phyloP scores from a whole-genome alignment of 2,888 invertebrate genomes.

The Dryadula phaetusa region DNA sequence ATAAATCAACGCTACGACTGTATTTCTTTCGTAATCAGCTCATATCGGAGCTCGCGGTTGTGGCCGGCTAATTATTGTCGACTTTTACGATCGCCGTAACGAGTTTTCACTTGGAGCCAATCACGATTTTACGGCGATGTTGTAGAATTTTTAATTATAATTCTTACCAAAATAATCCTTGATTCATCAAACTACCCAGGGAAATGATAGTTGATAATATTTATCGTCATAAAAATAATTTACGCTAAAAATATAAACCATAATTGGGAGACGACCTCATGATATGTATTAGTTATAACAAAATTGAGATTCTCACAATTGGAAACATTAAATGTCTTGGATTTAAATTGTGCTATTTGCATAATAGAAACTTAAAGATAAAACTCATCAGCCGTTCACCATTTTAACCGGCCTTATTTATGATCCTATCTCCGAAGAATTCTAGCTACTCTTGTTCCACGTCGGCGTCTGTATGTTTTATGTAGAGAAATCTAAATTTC shows the following conservation, averaged over 20 bases:
- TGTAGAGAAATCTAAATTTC: slow-evolving; percentile 73
- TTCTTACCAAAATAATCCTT: slow-evolving; percentile 48
- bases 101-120: slow-evolving; percentile 82
- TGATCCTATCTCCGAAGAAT: slow-evolving; percentile 71
- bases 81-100: slow-evolving; percentile 82
- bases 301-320: slow-evolving; percentile 43
- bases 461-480: slow-evolving; percentile 69
- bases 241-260: slow-evolving; percentile 8
- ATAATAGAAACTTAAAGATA: slow-evolving; percentile 61
- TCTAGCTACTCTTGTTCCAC: slow-evolving; percentile 69
- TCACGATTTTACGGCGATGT: slow-evolving; percentile 79
- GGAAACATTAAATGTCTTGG: slow-evolving; percentile 45
- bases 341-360: slow-evolving; percentile 55
- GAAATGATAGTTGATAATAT: slow-evolving; percentile 45
- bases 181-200: slow-evolving; percentile 40
- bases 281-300: slow-evolving; percentile 33
- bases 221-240: slow-evolving; percentile 28
- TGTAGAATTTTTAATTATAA: slow-evolving; percentile 75
- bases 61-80: slow-evolving; percentile 82
- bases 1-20: slow-evolving; percentile 82
- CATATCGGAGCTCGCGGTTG: slow-evolving; percentile 80
- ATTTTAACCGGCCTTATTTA: slow-evolving; percentile 64
- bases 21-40: slow-evolving; percentile 84
- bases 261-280: slow-evolving; percentile 25
- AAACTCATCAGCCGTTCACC: slow-evolving; percentile 61